phyloP scores from a whole-genome alignment of 2,113 vertebrate species.

The Macheiramphus alcinus region DNA sequence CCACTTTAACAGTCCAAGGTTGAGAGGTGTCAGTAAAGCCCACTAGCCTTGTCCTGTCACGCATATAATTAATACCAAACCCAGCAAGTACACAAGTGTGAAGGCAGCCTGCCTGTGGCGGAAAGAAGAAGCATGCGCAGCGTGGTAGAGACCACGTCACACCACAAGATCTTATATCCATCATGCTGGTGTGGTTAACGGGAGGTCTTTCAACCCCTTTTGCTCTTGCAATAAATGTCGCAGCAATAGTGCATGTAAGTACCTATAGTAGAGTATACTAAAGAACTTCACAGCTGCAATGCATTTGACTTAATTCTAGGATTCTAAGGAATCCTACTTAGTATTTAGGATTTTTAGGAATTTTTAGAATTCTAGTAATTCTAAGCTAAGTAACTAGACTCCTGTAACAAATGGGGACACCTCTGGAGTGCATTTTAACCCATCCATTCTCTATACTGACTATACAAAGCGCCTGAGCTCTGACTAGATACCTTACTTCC shows the following conservation, averaged over 20 bases:
- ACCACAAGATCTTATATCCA: background rate
- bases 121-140: background rate
- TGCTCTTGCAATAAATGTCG: background rate
- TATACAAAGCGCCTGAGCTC: background rate
- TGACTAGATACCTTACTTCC: background rate
- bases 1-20: background rate
- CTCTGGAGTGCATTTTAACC: background rate
- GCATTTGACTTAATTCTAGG: background rate
- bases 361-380: background rate
- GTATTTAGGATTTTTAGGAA: background rate
- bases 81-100: background rate
- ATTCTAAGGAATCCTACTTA: background rate
- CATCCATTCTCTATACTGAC: background rate
- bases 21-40: background rate
- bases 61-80: background rate
- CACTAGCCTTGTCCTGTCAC: background rate
- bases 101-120: background rate
- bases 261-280: background rate
- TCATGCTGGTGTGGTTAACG: background rate
- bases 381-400: background rate
- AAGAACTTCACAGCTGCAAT: background rate
- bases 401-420: background rate
- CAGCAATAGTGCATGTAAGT: background rate
- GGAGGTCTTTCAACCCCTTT: background rate
- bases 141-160: accelerated